phyloP scores from a whole-genome alignment of 2,888 invertebrate genomes.

The Ectropis crepuscularia region DNA sequence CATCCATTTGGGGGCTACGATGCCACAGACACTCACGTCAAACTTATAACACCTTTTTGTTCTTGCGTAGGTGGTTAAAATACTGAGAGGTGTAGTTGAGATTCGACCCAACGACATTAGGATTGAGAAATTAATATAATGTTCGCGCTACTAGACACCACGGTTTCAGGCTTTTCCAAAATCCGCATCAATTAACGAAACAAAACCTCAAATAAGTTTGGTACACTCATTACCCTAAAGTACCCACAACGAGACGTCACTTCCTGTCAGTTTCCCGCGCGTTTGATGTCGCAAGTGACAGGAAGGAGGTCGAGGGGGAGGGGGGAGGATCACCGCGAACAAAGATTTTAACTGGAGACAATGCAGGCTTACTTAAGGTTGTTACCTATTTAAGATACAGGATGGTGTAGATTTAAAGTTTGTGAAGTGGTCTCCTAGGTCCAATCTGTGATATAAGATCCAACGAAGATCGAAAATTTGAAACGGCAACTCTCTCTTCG shows the following conservation, averaged over 20 bases:
- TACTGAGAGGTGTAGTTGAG: no score
- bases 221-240: conserved; percentile 36
- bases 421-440: background rate
- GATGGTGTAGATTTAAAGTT: conserved; percentile 40
- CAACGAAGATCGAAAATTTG: no score
- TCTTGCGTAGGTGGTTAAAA: no score
- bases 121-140: no score
- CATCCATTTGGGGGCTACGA: no score
- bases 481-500: no score
- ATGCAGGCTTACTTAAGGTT: conserved; percentile 74
- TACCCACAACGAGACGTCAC: conserved; percentile 52
- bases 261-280: conserved; percentile 52
- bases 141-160: no score
- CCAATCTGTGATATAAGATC: no score
- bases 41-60: no score
- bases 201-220: conserved; percentile 26
- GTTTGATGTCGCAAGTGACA: conserved; percentile 70
- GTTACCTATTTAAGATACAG: conserved; percentile 67
- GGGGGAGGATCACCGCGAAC: conserved; percentile 63
- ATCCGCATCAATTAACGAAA: conserved; percentile 2
- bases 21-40: no score
- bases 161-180: background rate
- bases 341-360: conserved; percentile 76
- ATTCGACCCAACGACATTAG: no score
- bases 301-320: conserved; percentile 46